Evolutionary conservation across 2,113 vertebrate genomes (phyloP), one percentile per base, ranked within the genome.

Genomic region (Ceyx melanurus): DNA sequence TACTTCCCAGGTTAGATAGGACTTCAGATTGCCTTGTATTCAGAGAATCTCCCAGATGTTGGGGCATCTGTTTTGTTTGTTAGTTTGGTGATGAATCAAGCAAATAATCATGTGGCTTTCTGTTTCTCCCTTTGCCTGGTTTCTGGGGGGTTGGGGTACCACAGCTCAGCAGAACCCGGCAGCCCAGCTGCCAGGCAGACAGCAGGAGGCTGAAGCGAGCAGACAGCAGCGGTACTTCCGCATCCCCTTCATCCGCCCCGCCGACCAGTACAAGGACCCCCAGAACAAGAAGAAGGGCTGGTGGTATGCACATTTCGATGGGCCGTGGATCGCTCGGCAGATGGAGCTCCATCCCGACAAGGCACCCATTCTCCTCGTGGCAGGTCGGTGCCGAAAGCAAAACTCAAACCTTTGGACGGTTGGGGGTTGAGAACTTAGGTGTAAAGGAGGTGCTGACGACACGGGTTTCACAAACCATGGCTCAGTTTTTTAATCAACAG

Each of bases 291-390:
- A 99, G 96, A 99, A 99, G 91, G 99, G 99, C 25, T 99, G 99
- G 99, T 99, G 99, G 99, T 99, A 99, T 2, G 99, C 99, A 0
- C 99, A 99, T 93, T 99, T 99, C 9, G 99, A 99, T 79, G 99
- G 99, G 53, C 98, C 98, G 0, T 99, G 99, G 99, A 99, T 99
- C 83, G 99, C 99, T 86, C 95, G 99, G 35, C 99, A 99, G 54
- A 99, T 99, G 99, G 99, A 99, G 86, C 98, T 99, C 33, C 99
- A 99, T 74, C 99, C 99, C 1, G 99, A 99, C 65, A 99, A 99
- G 91, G 98, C 98, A 8, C 99, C 99, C 90, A 99, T 99, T 90
- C 96, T 99, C 35, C 98, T 99, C 64, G 99, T 99, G 92, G 99
- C 99, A 8, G 99, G 99, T 99, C 71, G 86, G 98, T 98, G 85